phyloP scores from a whole-genome alignment of 1,140 invertebrate genomes.

The Oscheius sp. region DNA sequence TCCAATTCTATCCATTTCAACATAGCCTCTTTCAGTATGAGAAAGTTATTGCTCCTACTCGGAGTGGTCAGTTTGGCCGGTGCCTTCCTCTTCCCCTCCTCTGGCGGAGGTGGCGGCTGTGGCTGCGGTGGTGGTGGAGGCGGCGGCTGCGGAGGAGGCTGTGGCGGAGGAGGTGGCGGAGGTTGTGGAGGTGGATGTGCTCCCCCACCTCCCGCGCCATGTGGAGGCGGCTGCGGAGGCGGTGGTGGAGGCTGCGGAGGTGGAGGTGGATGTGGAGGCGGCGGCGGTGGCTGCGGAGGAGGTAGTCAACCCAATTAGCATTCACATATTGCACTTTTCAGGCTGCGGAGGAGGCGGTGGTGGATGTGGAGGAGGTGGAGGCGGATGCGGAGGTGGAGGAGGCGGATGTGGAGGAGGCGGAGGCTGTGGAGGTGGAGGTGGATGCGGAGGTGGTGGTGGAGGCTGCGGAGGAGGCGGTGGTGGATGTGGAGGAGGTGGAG shows the following conservation, averaged over 20 bases:
- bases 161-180: slow-evolving; percentile 5
- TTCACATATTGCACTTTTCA: neutral
- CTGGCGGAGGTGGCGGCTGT: slow-evolving; percentile 10
- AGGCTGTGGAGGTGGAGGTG: slow-evolving; percentile 22
- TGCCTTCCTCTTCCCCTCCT: neutral
- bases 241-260: slow-evolving; percentile 15
- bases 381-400: slow-evolving; percentile 5
- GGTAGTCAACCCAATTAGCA: neutral
- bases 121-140: slow-evolving; percentile 12
- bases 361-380: neutral
- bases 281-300: slow-evolving; percentile 9
- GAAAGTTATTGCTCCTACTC: neutral
- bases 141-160: neutral
- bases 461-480: neutral
- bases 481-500: slow-evolving; percentile 10
- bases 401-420: neutral
- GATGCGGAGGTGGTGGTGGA: neutral
- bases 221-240: slow-evolving; percentile 12
- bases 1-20: neutral
- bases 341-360: neutral
- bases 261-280: neutral
- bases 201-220: slow-evolving; percentile 17
- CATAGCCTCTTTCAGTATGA: neutral
- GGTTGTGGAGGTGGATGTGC: slow-evolving; percentile 1
- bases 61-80: neutral